Base-by-base conservation (phyloP, 2,797 vertebrate species). In the Enteromius paludinosus region DNA sequence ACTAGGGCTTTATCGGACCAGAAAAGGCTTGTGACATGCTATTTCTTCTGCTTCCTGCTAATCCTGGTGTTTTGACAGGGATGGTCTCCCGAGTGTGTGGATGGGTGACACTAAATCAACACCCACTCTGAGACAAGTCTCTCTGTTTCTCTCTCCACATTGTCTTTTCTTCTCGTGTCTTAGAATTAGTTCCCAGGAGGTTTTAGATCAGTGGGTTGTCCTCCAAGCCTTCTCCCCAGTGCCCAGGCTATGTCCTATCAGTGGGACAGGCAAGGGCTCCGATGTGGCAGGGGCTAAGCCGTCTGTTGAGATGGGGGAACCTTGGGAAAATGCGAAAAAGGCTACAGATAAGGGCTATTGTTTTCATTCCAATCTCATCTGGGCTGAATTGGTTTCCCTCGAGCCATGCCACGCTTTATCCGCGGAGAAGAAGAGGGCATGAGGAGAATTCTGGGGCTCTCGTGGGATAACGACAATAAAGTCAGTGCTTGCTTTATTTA, bases 321-420 rank as follows among this genome's bases (percentile, higher is more conserved):
- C 92, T 95, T 96, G 94, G 94, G 93, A 96, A 95, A 95, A 94
- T 92, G 91, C 93, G 95, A 96, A 96, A 96, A 93, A 96, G 93
- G 93, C 92, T 93, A 88, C 90, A 93, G 95, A 96, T 96, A 95
- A 94, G 94, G 90, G 90, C 93, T 95, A 95, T 97, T 96, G 93
- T 96, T 97, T 95, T 96, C 94, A 95, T 96, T 96, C 93, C 95
- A 95, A 94, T 95, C 94, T 93, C 92, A 93, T 94, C 91, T 93
- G 92, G 87, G 94, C 95, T 95, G 94, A 96, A 95, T 94, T 92
- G 90, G 89, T 90, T 90, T 90, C 92, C 94, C 92, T 92, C 89
- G 87, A 93, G 92, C 91, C 89, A 89, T 86, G 86, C 89, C 91
- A 89, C 87, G 84, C 91, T 93, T 93, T 94, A 93, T 94, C 93